Percentiles rank a stretch among this genome's conserved stretches.
phyloP scores from a whole-genome alignment of 2,113 vertebrate species.

The Willisornis vidua region DNA sequence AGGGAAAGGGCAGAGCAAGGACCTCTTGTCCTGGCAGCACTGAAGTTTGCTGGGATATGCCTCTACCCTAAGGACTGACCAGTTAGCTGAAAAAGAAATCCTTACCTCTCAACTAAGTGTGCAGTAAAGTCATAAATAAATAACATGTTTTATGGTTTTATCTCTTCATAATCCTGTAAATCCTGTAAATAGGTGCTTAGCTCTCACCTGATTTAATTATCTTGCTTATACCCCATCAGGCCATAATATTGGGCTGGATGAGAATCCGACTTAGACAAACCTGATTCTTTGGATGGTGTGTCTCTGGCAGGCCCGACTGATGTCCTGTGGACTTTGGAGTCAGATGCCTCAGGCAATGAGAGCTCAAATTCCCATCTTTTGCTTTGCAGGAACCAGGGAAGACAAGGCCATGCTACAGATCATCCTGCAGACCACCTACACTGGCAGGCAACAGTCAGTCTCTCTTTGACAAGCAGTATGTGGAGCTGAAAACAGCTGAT shows the following conservation, averaged over 20 bases:
- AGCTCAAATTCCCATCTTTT: neutral
- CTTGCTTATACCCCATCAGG: neutral
- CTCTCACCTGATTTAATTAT: neutral
- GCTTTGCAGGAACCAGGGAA: neutral
- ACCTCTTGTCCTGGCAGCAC: neutral
- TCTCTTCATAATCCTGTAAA: neutral
- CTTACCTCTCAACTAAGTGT: neutral
- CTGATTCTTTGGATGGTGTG: too few relatives aligned
- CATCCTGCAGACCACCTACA: neutral
- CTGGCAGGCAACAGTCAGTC: neutral
- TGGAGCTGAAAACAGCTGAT: rapidly evolving
- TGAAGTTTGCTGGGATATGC: neutral
- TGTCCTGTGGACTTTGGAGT: neutral
- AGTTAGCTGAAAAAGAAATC: neutral
- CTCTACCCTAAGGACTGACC: neutral
- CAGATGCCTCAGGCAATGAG: neutral
- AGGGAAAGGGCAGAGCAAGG: neutral
- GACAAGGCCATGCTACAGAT: rapidly evolving
- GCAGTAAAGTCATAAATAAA: neutral
- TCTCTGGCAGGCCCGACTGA: neutral
- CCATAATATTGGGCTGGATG: neutral
- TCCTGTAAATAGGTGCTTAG: neutral
- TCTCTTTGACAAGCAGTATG: neutral
- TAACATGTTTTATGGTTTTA: neutral
- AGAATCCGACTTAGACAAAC: neutral